Base-by-base conservation (phyloP, 1,140 invertebrate species). In the Geopemphigus sp. region DNA sequence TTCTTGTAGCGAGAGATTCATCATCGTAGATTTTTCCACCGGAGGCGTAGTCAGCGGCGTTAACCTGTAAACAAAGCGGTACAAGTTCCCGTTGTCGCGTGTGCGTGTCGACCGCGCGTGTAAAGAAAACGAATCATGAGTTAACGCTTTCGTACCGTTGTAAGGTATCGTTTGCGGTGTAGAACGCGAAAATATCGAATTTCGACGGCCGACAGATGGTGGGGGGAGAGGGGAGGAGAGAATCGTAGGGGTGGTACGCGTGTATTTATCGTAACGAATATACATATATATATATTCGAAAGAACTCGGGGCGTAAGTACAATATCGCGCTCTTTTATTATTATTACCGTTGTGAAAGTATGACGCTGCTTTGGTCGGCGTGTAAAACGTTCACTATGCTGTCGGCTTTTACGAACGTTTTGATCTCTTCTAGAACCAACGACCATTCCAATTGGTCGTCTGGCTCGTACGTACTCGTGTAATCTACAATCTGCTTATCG, bases 391-490 rank as follows among this genome's bases (percentile, higher is more conserved):
- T 91, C 14, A 98, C 92, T 32, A 95, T 90, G 80, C 93, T 93
- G 85, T 98, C 96, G 39, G 95, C 94, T 85, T 95, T 93, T 80
- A 98, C 93, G 87, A 98, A 98, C 45, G 94, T 92, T 86, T 95
- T 95, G 81, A 98, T 96, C 88, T 98, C 96, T 82, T 95, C 94
- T 53, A 98, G 88, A 0, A 98, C 96, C 54, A 97, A 87, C 80
- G 92, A 94, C 97, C 97, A 98, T 87, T 98, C 96, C 83, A 96
- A 88, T 85, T 98, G 95, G 86, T 98, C 96, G 82, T 98, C 96
- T 14, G 96, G 95, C 86, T 98, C 95, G 87, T 98, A 96, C 24
- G 94, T 95, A 83, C 91, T 92, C 19, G 94, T 95, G 86, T 98
- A 98, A 85, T 98, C 96, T 84, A 95, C 93, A 86, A 95, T 93